Evolutionary conservation across 1,140 invertebrate genomes (phyloP), one percentile per base, ranked within the genome.

Genomic region (Pachyrhynchus sulphureomaculatus): DNA sequence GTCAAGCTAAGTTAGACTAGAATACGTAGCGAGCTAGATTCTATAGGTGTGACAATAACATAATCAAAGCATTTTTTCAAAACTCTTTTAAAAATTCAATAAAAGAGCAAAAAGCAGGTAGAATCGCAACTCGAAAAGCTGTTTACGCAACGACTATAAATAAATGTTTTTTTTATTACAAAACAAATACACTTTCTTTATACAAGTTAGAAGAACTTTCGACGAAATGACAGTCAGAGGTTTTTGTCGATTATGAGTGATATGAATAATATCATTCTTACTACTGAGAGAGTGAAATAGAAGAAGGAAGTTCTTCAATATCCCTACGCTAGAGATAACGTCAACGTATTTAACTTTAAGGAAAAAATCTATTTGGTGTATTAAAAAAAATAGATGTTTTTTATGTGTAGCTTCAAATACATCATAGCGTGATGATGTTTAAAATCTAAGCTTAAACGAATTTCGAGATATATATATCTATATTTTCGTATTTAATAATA

Each of bases 401-500:
- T 61, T 67, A 68, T 68, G 66, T 70, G 67, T 70, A 68, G 68
- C 68, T 68, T 68, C 45, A 61, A n/a, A 53, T 21, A 39, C 37
- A 45, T 53, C 49, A 20, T 34, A 24, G 58, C 58, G 49, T 29
- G 41, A 53, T 39, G 49, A 41, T 61, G 32, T 61, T n/a, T n/a
- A n/a, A 53, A 45, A 20, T 61, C 58, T 61, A 61, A 61, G 58
- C 58, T 61, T 66, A 67, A 70, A 68, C 69, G 69, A 69, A 71
- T 71, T 71, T 68, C 65, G 61, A 71, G 64, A 68, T 70, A 60
- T 32, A 52, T 48, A 57, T 54, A 70, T 61, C 62, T 71, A 71
- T 71, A 71, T 71, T 71, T 71, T 71, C 69, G 63, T 71, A 70
- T 66, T 61, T 61, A 59, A 64, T 65, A 45, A 65, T 62, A 66